Conservation (phyloP, 2,888 invertebrate species). For the Cheilosia impressa region DNA sequence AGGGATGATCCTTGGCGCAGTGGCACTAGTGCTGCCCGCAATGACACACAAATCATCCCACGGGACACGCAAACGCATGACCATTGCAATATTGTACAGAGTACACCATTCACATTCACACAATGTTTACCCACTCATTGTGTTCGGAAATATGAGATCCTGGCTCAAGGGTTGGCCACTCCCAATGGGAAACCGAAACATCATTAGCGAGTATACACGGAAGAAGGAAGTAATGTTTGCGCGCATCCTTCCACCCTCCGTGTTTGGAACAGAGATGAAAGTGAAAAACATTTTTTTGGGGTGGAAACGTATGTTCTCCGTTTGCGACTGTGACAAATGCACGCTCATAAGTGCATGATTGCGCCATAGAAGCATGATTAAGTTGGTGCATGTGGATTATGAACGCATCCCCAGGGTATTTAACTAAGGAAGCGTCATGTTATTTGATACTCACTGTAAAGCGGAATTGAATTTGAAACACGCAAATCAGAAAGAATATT, state of each 20-base stretch:
- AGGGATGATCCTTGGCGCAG: conserved; percentile 53
- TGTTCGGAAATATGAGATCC: conserved; percentile 61
- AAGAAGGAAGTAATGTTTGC: conserved; percentile 55
- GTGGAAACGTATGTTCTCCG: conserved; percentile 66
- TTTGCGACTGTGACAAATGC: conserved; percentile 74
- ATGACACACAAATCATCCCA: conserved; percentile 69
- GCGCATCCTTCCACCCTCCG: conserved; percentile 53
- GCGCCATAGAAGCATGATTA: conserved; percentile 68
- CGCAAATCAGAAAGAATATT: conserved; percentile 61
- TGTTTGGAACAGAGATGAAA: conserved; percentile 2
- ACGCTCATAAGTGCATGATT: conserved; percentile 66
- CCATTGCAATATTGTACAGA: conserved; percentile 34
- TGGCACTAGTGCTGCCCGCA: conserved; percentile 42
- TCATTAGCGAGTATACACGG: conserved; percentile 68
- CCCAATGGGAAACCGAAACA: conserved; percentile 72
- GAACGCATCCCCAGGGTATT: conserved; percentile 67
- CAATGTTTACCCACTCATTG: conserved; percentile 56
- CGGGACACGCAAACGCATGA: conserved; percentile 55
- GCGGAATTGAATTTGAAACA: conserved; percentile 60
- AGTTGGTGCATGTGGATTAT: conserved; percentile 74
- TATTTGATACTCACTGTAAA: conserved; percentile 21
- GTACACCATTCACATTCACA: conserved; percentile 17
- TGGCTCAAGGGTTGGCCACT: conserved; percentile 41
- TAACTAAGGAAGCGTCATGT: conserved; percentile 20
- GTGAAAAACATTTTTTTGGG: conserved; percentile 20